Conservation (phyloP, 2,888 invertebrate species). For the Auanema freiburgensis region DNA sequence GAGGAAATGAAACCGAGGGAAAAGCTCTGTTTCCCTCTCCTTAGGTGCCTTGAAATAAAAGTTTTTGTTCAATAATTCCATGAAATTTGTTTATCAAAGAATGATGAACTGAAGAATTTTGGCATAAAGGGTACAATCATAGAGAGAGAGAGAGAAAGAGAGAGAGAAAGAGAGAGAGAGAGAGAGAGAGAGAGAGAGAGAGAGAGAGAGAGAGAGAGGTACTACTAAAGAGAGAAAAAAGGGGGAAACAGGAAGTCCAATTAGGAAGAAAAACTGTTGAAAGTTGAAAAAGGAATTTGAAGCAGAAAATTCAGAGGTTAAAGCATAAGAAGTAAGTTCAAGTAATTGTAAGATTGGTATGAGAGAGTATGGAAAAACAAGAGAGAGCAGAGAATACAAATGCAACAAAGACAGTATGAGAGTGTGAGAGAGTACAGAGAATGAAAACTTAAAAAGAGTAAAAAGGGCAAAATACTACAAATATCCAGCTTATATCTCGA, state of each 20-base stretch:
- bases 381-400: constrained; percentile 5
- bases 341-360: constrained; percentile 8
- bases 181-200: constrained; percentile 13
- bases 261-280: constrained; percentile 17
- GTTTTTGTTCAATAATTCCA: not conserved
- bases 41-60: no score
- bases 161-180: constrained; percentile 4
- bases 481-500: not conserved
- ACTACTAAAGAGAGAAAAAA: constrained; percentile 5
- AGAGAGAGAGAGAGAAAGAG: constrained; percentile 16
- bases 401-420: constrained; percentile 4
- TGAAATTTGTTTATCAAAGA: not conserved
- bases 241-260: constrained; percentile 16
- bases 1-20: no score
- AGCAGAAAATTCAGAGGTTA: no score
- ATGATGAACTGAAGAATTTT: no score
- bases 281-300: constrained; percentile 11
- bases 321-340: constrained; percentile 8
- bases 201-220: constrained; percentile 6
- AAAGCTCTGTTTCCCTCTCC: no score
- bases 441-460: constrained; percentile 20
- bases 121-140: no score
- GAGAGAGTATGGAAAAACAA: constrained; percentile 11
- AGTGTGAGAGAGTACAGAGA: constrained; percentile 14
- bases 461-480: constrained; percentile 9